Evolutionary conservation across 1,140 invertebrate species (phyloP).

Genomic region (Phthorimaea operculella): DNA sequence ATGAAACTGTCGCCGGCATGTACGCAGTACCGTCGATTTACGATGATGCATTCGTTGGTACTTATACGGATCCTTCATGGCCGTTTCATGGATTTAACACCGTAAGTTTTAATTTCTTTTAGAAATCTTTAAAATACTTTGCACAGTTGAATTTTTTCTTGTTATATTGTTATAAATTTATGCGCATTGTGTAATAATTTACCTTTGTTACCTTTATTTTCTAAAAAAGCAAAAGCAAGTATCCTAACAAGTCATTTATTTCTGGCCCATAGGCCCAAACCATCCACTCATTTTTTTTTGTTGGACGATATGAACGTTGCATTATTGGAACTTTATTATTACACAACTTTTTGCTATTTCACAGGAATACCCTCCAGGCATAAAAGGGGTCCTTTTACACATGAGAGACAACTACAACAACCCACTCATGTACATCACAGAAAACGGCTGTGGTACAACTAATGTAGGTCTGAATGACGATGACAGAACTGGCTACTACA

Average conservation of each 20-base stretch:
- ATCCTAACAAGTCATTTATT: too few species aligned
- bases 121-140: too few species aligned
- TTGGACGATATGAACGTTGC: too few species aligned
- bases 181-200: too few species aligned
- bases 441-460: conserved; percentile 74
- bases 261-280: too few species aligned
- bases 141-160: too few species aligned
- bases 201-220: too few species aligned
- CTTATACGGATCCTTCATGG: conserved; percentile 16
- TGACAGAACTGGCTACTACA: conserved; percentile 43
- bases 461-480: conserved; percentile 61
- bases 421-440: conserved; percentile 71
- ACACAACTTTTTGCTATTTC: too few species aligned
- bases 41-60: conserved; percentile 49
- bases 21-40: conserved; percentile 44
- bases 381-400: conserved; percentile 33
- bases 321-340: too few species aligned
- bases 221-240: too few species aligned
- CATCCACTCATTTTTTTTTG: too few species aligned
- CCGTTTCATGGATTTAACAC: background rate
- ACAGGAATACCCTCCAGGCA: conserved; percentile 17
- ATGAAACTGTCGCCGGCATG: conserved; percentile 37
- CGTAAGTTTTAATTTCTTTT: background rate
- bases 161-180: too few species aligned
- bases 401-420: conserved; percentile 61